These are phyloP conservation scores for Neolamprologus brichardi DNA, from an alignment of 2,113 vertebrate species.

Conservation along the genomic window DNA sequence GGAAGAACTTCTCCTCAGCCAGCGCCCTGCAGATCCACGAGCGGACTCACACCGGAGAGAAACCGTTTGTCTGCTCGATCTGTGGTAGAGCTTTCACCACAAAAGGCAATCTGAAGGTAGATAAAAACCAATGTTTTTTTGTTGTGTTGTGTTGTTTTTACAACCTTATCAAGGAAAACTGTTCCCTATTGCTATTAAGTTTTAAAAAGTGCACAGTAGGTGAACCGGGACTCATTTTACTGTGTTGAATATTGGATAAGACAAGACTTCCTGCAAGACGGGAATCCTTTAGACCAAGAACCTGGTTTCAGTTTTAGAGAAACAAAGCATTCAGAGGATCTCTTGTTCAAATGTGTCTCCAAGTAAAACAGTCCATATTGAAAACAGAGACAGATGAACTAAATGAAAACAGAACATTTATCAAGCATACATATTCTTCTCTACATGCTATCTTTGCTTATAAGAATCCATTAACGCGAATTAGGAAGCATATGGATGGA, in stretches of 20 bases:
- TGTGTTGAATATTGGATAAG: not conserved
- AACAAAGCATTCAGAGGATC: not conserved
- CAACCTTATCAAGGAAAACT: not conserved
- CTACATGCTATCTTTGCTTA: not conserved
- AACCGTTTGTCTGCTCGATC: conserved; percentile 95
- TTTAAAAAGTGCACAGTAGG: not conserved
- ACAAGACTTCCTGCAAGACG: not conserved
- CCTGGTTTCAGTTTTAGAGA: not conserved
- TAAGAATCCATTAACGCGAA: not conserved
- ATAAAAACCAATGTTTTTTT: rapidly evolving
- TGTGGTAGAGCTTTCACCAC: conserved; percentile 98
- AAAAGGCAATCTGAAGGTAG: conserved; percentile 98
- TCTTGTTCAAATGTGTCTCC: not conserved
- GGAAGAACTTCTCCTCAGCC: conserved; percentile 98
- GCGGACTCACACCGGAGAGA: conserved; percentile 97
- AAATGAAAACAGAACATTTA: not conserved
- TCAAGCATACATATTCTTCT: not conserved
- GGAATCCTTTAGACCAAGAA: not conserved
- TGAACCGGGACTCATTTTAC: not conserved
- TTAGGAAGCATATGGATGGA: not conserved
- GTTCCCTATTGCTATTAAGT: not conserved
- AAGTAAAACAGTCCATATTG: not conserved
- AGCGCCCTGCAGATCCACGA: conserved; percentile 99
- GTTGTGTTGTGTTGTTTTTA: not conserved
- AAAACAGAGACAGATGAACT: not conserved